A percentile compares a stretch with the other conserved stretches of the same genome.
Conservation (phyloP, 2,797 vertebrate genomes). For the Selene dorsalis region DNA sequence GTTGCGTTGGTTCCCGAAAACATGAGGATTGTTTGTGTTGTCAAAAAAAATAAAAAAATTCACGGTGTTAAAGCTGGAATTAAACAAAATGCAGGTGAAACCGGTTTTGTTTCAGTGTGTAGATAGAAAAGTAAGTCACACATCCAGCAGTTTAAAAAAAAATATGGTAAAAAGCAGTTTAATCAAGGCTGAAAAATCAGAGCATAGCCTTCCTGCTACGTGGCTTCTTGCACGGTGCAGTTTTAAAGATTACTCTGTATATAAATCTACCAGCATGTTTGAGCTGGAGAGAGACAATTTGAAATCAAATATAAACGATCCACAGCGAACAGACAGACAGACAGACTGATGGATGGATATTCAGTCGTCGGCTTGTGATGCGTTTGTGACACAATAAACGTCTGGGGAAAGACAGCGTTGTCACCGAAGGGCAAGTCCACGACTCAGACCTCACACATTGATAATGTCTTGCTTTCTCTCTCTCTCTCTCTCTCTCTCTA, state of each 20-base stretch:
- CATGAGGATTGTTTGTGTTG: background rate
- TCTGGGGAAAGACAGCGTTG: constrained; percentile 36
- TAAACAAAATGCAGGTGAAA: background rate
- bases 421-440: constrained; percentile 33
- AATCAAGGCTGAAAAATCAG: background rate
- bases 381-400: constrained; percentile 10
- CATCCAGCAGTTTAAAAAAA: background rate
- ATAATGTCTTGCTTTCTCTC: constrained; percentile 9
- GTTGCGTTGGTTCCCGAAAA: background rate
- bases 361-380: constrained; percentile 5
- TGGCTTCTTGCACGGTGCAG: background rate
- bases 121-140: background rate
- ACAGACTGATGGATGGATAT: background rate
- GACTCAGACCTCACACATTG: constrained; percentile 15
- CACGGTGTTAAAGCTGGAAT: background rate
- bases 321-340: background rate
- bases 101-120: background rate
- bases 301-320: background rate
- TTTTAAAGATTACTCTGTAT: background rate
- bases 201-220: too few relatives aligned
- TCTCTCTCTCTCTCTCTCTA: constrained; percentile 6
- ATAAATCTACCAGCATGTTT: background rate
- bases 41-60: background rate
- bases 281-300: background rate
- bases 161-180: background rate